phyloP scores from a whole-genome alignment of 2,888 invertebrate species.

The Agriopis leucophaearia region DNA sequence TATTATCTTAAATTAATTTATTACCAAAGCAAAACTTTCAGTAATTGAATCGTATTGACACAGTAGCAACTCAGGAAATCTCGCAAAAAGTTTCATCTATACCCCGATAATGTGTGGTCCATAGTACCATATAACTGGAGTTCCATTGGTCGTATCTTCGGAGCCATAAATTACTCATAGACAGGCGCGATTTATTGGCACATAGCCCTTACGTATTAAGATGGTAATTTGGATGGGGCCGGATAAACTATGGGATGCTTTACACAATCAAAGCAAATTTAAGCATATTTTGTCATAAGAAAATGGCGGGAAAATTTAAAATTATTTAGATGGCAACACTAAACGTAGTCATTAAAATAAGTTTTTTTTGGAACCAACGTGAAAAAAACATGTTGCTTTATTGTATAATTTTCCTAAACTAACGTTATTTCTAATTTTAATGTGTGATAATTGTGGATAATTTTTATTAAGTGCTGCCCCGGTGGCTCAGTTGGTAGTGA shows the following conservation, averaged over 20 bases:
- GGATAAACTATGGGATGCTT: neutral
- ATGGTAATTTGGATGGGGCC: neutral
- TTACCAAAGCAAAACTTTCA: neutral
- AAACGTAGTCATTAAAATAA: too few relatives aligned
- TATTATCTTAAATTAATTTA: neutral
- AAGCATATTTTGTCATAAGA: too few relatives aligned
- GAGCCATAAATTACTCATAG: slow-evolving; percentile 60
- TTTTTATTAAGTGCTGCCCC: too few relatives aligned
- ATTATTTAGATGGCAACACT: too few relatives aligned
- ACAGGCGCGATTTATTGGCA: slow-evolving; percentile 42
- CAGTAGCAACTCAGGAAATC: neutral
- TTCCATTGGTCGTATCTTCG: slow-evolving; percentile 59
- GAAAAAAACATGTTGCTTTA: too few relatives aligned
- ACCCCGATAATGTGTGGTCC: neutral
- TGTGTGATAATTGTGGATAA: too few relatives aligned
- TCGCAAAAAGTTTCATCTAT: neutral
- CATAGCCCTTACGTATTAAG: neutral
- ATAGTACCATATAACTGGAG: slow-evolving; percentile 18
- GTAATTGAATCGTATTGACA: neutral
- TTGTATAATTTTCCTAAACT: too few relatives aligned
- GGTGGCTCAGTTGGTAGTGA: too few relatives aligned
- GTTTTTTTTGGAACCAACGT: too few relatives aligned
- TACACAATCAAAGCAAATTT: neutral
- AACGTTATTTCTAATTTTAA: too few relatives aligned
- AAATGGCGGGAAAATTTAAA: too few relatives aligned